Base-by-base conservation (phyloP, 2,888 invertebrate species). In the Thymelicus acteon region DNA sequence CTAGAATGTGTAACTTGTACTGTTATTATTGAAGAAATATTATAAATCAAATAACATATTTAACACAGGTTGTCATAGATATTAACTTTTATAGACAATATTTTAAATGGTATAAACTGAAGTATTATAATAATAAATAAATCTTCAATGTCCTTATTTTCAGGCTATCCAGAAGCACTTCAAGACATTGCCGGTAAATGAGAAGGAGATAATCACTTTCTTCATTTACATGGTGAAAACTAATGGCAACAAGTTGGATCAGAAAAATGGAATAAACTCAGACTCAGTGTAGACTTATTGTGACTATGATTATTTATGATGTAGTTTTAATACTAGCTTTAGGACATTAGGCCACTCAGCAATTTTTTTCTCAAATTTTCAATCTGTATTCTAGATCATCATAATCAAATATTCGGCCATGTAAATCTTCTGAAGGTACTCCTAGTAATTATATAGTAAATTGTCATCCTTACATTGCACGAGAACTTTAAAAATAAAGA, bases 151-250 rank as follows among this genome's bases (percentile, higher is more conserved):
- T 49, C 5, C 24, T 44, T 47, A 40, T 48, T 96, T 96, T 39
- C 95, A 99, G 99, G 96, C 97, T 67, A 95, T 99, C 67, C 97
- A 97, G 94, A 97, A 98, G 87, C 99, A 99, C 92, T 99, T 99
- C 92, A 98, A 98, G 91, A 97, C 98, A 72, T 97, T 99, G 88
- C 98, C 98, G 54, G 98, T 99, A 13, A 96, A 97, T 81, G 99
- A 99, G 88, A 99, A 98, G 87, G 99, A 99, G 89, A 97, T 98
- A 62, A 94, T 99, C 74, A 98, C 98, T 63, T 98, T 97, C 85
- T 99, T 99, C 87, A 98, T 99, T 81, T 99, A 98, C 87, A 98
- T 98, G 94, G 98, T 99, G 5, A 99, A 98, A 93, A 98, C 98
- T 66, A 98, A 98, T 88, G 96, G 96, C 76, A 98, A 97, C 88